These are phyloP conservation scores for Odontothrips loti DNA, from an alignment of 2,888 invertebrate genomes.

Conservation along the genomic window DNA sequence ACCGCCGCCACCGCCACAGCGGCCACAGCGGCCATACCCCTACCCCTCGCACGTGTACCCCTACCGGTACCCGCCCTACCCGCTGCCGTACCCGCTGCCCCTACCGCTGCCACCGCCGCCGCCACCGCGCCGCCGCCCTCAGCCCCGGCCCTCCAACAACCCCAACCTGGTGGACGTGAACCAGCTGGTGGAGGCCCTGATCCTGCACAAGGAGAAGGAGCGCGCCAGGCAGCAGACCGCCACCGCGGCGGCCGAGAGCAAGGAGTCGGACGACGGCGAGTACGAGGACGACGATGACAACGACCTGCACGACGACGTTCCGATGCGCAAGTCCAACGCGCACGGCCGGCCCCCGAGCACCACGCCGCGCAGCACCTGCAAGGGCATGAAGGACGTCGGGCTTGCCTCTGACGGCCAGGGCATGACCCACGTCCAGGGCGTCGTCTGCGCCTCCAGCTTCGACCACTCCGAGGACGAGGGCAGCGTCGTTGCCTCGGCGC, in stretches of 20 bases:
- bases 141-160: not conserved
- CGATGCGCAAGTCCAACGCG: slow-evolving; percentile 8
- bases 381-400: slow-evolving; percentile 11
- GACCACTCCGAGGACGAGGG: slow-evolving; percentile 15
- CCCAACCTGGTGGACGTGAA: slow-evolving; percentile 21
- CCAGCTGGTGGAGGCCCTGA: slow-evolving; percentile 18
- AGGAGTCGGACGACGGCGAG: not conserved
- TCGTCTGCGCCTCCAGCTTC: slow-evolving; percentile 9
- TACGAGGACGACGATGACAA: not conserved
- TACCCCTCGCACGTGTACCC: not conserved
- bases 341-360: not conserved
- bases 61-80: not conserved
- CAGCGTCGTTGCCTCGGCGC: not conserved
- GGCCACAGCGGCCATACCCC: not conserved
- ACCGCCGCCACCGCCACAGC: not conserved
- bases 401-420: not conserved
- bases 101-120: not conserved
- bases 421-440: slow-evolving; percentile 7
- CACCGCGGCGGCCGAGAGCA: not conserved
- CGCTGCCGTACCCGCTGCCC: not conserved
- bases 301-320: not conserved
- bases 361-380: not conserved
- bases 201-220: slow-evolving; percentile 22
- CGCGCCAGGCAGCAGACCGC: not conserved
- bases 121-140: not conserved